Conservation (phyloP, 2,888 invertebrate genomes). For the Sinotaia quadrata region DNA sequence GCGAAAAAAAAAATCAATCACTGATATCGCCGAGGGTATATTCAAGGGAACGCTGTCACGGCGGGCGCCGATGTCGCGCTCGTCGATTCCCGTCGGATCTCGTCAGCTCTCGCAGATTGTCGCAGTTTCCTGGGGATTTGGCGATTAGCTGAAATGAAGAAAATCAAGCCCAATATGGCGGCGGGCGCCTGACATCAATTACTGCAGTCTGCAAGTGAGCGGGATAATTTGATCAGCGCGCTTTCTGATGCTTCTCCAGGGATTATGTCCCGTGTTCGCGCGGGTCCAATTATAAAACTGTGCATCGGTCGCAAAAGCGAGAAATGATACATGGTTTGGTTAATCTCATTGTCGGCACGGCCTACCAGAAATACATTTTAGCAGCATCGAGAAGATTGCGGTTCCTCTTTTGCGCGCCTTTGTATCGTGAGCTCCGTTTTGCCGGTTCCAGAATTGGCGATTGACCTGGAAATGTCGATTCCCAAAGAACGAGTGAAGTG, state of each 20-base stretch:
- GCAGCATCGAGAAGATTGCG: slow-evolving; percentile 19
- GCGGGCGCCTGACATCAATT: slow-evolving; percentile 33
- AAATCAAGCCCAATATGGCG: slow-evolving; percentile 36
- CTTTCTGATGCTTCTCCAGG: slow-evolving; percentile 28
- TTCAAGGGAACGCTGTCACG: too few relatives aligned
- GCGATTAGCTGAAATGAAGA: slow-evolving; percentile 32
- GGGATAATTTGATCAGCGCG: slow-evolving; percentile 34
- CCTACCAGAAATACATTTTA: slow-evolving; percentile 27
- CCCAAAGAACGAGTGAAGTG: too few relatives aligned
- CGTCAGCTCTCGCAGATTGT: slow-evolving; percentile 26
- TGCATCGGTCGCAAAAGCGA: neutral
- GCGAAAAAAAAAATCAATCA: too few relatives aligned
- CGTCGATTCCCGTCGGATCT: slow-evolving; percentile 30
- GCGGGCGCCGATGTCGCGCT: too few relatives aligned
- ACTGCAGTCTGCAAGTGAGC: slow-evolving; percentile 18
- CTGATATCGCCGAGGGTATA: too few relatives aligned
- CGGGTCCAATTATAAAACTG: slow-evolving; percentile 25
- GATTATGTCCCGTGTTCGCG: slow-evolving; percentile 21
- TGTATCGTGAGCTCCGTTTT: slow-evolving; percentile 3
- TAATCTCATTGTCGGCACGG: slow-evolving; percentile 27
- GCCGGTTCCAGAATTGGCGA: too few relatives aligned
- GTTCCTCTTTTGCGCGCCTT: slow-evolving; percentile 16
- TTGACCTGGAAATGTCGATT: too few relatives aligned
- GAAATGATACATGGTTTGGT: slow-evolving; percentile 31
- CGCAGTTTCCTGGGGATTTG: slow-evolving; percentile 33